Evolutionary conservation across 2,888 invertebrate genomes (phyloP), one percentile per base, ranked within the genome.

Genomic region (Trissoscelio sp.): DNA sequence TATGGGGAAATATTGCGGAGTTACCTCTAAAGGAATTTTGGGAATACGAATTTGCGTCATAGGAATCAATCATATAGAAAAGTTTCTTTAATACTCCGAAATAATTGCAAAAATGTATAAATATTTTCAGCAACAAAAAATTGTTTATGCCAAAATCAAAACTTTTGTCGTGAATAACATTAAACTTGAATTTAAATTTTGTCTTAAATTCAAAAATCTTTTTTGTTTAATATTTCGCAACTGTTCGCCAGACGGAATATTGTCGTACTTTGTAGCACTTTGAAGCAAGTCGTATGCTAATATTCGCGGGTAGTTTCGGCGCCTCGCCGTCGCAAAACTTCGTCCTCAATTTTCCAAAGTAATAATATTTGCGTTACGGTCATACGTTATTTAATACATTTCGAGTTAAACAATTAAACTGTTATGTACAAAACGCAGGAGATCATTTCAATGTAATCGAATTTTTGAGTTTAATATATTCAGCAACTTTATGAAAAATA

Each of bases 251-350:
- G 14, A 24, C 16, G 14, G 31, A 34, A 69, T 57, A 53, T 31
- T 20, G 66, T 53, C 51, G 18, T 46, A 67, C 46, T 39, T 39
- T 58, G 58, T 44, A 48, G 58, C 48, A 70, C 70, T 70, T 70
- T 70, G 70, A 57, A 48, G 57, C 44, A 57, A 69, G 69, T 53
- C 69, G 39, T 69, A 69, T 69, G 69, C 57, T 69, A 57, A 74
- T 74, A 66, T 62, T 74, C 57, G 20, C 46, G 72, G 64, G 53
- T 58, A 60, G 75, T 18, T n/a, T n/a, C n/a, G 20, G 37, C 57
- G 39, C 11, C 57, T 12, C 24, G 14, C n/a, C 46, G 66, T 75
- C 58, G 57, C 48, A 51, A 67, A 75, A 75, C 75, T 75, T 75
- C 24, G 51, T 20, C 51, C 67, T 58, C 51, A 75, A 55, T 51